Evolutionary conservation across 2,797 vertebrate genomes (phyloP).

Genomic region (Myiothlypis coronata): DNA sequence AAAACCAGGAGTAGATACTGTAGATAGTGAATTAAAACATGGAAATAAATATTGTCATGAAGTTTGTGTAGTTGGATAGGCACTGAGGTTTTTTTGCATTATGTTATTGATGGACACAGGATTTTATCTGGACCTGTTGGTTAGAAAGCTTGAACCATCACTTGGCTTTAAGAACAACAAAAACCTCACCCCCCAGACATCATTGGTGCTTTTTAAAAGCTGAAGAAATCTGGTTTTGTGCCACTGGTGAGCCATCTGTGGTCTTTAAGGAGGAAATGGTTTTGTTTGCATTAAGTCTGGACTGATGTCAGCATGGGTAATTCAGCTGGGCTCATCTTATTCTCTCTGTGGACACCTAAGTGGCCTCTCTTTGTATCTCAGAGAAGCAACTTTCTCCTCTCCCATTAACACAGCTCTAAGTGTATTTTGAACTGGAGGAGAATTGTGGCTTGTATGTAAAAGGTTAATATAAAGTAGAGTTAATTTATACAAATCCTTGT

Average conservation of each 20-base stretch:
- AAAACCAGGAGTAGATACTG: neutral
- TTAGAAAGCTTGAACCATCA: neutral
- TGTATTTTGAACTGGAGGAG: neutral
- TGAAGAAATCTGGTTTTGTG: neutral
- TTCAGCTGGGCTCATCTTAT: neutral
- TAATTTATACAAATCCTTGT: neutral
- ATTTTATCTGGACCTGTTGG: neutral
- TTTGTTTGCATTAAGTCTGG: slow-evolving; percentile 7
- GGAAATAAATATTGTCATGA: neutral
- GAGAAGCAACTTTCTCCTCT: neutral
- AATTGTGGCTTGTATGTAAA: neutral
- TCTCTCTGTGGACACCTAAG: neutral
- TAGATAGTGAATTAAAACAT: neutral
- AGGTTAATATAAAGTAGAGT: neutral
- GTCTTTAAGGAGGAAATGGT: neutral
- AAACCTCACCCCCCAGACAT: neutral
- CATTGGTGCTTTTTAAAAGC: neutral
- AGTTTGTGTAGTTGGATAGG: neutral
- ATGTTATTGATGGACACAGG: neutral
- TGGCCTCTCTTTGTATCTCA: neutral
- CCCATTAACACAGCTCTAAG: neutral
- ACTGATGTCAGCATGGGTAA: slow-evolving; percentile 42
- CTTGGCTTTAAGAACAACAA: neutral
- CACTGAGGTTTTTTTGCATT: neutral
- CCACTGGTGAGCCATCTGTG: neutral